phyloP scores from a whole-genome alignment of 1,140 invertebrate species.

The Cydia splendana region DNA sequence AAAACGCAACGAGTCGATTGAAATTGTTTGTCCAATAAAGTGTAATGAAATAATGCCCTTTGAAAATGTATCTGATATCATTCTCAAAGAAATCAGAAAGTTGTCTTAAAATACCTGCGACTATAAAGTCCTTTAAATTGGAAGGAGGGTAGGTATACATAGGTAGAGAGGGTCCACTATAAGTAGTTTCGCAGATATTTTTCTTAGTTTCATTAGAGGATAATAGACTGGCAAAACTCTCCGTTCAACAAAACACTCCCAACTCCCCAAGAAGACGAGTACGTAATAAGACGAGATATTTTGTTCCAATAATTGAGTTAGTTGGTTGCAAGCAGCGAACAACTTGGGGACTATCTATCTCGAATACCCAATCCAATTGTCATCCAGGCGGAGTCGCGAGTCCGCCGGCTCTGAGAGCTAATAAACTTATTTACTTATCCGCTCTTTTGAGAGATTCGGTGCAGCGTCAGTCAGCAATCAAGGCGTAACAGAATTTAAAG shows the following conservation, averaged over 20 bases:
- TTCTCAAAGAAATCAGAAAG: background rate
- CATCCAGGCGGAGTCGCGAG: constrained; percentile 42
- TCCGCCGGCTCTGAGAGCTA: constrained; percentile 48
- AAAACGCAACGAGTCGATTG: constrained; percentile 21
- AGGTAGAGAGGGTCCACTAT: background rate
- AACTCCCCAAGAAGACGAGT: constrained; percentile 13
- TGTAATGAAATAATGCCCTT: background rate
- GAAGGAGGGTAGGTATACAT: background rate
- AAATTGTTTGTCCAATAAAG: background rate
- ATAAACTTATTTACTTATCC: constrained; percentile 62
- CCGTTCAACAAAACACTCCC: constrained; percentile 24
- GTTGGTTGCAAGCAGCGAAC: constrained; percentile 29
- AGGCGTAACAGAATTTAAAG: constrained; percentile 67
- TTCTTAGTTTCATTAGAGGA: background rate
- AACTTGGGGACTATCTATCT: constrained; percentile 49
- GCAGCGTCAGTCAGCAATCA: constrained; percentile 66
- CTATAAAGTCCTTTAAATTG: background rate
- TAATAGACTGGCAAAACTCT: constrained; percentile 25
- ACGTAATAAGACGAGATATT: constrained; percentile 27
- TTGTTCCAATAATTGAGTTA: constrained; percentile 31
- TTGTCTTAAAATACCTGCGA: background rate
- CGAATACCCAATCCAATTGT: constrained; percentile 58
- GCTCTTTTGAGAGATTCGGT: constrained; percentile 62
- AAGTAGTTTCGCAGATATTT: constrained; percentile 10
- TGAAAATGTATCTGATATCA: background rate